A percentile compares a stretch with the other conserved stretches of the same genome.
Evolutionary conservation across 2,113 vertebrate species (phyloP).

Genomic region (Chiloscyllium plagiosum): DNA sequence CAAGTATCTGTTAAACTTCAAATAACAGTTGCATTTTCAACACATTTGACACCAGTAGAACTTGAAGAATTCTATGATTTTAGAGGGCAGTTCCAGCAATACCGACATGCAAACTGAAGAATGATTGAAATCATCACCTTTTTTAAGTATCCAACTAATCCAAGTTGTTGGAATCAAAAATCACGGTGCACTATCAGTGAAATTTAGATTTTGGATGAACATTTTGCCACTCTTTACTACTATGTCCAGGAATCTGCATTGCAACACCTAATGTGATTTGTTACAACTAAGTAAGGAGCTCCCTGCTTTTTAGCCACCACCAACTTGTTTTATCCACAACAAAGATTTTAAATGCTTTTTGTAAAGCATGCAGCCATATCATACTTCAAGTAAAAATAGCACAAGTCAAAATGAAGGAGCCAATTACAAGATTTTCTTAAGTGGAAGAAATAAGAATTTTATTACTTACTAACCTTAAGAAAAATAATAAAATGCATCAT

Average conservation of each 20-base stretch:
- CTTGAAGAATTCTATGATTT: not conserved
- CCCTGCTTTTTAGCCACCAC: too few species aligned
- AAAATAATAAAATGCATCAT: too few species aligned
- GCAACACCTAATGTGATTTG: not conserved
- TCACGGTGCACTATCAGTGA: not conserved
- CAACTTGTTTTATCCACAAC: too few species aligned
- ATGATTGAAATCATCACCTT: not conserved
- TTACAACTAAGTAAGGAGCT: too few species aligned
- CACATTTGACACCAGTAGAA: not conserved
- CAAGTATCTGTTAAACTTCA: not conserved
- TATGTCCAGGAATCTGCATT: not conserved
- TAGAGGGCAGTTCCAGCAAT: not conserved
- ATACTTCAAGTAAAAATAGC: too few species aligned
- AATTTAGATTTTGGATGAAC: not conserved
- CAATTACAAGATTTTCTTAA: too few species aligned
- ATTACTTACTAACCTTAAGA: too few species aligned
- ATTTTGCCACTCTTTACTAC: not conserved
- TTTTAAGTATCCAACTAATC: not conserved
- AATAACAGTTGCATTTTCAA: not conserved
- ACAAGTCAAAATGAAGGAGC: too few species aligned
- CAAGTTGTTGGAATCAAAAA: not conserved
- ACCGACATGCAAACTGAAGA: not conserved
- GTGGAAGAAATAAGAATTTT: too few species aligned
- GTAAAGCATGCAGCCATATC: too few species aligned
- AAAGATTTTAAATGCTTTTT: too few species aligned